Evolutionary conservation across 2,888 invertebrate genomes (phyloP).

Genomic region (Eristalis tenax): DNA sequence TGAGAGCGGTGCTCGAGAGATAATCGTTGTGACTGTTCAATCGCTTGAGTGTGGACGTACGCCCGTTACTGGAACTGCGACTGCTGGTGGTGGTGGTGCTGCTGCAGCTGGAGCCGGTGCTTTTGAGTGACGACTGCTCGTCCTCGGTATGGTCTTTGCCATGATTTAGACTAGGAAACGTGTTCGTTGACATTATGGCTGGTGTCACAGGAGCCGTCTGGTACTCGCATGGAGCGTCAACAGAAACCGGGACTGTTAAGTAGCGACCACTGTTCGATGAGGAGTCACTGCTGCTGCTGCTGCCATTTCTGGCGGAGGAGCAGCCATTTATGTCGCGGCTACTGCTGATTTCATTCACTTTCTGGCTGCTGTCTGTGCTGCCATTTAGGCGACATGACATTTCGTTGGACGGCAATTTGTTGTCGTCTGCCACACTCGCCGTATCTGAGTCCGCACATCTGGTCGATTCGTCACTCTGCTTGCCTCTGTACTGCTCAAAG

Average conservation of each 20-base stretch:
- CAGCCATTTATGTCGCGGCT: conserved; percentile 52
- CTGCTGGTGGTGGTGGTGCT: conserved; percentile 39
- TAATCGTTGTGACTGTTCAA: conserved; percentile 69
- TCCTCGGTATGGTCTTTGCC: conserved; percentile 64
- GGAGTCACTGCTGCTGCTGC: conserved; percentile 37
- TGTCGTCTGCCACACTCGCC: conserved; percentile 74
- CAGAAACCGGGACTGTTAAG: conserved; percentile 71
- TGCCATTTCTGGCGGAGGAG: conserved; percentile 35
- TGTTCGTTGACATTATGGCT: conserved; percentile 77
- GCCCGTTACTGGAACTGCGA: conserved; percentile 46
- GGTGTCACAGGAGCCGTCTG: conserved; percentile 62
- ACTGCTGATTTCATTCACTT: conserved; percentile 69
- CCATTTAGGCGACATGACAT: conserved; percentile 69
- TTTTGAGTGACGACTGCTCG: conserved; percentile 24
- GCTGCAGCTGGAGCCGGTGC: conserved; percentile 47
- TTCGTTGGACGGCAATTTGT: conserved; percentile 71
- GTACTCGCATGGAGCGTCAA: conserved; percentile 43
- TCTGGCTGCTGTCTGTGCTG: conserved; percentile 53
- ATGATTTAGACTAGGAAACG: conserved; percentile 69
- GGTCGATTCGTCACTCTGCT: conserved; percentile 79
- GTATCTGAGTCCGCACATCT: conserved; percentile 79
- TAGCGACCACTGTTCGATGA: conserved; percentile 53
- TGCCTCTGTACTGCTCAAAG: conserved; percentile 77
- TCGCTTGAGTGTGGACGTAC: conserved; percentile 64
- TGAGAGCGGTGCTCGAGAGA: conserved; percentile 37